Percentiles rank a stretch among this genome's conserved stretches.
Evolutionary conservation across 2,797 vertebrate genomes (phyloP).

Genomic region (Petrocephalus sullivani): DNA sequence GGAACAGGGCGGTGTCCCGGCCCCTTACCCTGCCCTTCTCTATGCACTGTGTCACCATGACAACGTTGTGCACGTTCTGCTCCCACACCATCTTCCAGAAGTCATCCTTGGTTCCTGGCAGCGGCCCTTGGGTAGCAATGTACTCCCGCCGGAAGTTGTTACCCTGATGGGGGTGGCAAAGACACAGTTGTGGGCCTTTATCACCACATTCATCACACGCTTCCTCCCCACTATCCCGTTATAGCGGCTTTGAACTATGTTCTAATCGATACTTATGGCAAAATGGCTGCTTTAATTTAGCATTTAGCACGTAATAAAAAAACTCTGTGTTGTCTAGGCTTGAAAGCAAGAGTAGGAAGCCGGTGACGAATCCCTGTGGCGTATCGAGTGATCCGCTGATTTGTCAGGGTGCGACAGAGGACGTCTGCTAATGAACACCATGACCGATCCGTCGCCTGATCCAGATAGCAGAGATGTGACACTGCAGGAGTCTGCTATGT

Average conservation of each 20-base stretch:
- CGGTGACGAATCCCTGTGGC: not conserved
- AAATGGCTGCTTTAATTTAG: not conserved
- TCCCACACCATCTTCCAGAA: conserved; percentile 99
- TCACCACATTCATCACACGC: not conserved
- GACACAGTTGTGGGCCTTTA: not conserved
- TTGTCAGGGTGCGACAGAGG: not conserved
- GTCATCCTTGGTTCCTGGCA: conserved; percentile 95
- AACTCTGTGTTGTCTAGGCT: not conserved
- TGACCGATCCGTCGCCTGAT: not conserved
- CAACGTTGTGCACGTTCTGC: conserved; percentile 90
- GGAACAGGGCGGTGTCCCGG: too few relatives aligned
- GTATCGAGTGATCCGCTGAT: not conserved
- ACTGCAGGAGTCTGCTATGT: not conserved
- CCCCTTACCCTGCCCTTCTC: conserved; percentile 87
- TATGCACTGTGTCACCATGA: conserved; percentile 97
- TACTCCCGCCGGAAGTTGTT: conserved; percentile 89
- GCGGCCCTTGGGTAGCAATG: conserved; percentile 88
- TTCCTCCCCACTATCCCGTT: not conserved
- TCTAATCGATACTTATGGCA: not conserved
- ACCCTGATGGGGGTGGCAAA: conserved; percentile 61
- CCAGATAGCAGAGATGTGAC: not conserved
- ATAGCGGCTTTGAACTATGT: not conserved
- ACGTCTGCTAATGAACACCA: not conserved
- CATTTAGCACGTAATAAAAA: not conserved
- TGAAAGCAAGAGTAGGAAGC: too few relatives aligned